These are phyloP conservation scores for Pseudopodoces humilis DNA, from an alignment of 2,113 vertebrate species.

Conservation along the genomic window DNA sequence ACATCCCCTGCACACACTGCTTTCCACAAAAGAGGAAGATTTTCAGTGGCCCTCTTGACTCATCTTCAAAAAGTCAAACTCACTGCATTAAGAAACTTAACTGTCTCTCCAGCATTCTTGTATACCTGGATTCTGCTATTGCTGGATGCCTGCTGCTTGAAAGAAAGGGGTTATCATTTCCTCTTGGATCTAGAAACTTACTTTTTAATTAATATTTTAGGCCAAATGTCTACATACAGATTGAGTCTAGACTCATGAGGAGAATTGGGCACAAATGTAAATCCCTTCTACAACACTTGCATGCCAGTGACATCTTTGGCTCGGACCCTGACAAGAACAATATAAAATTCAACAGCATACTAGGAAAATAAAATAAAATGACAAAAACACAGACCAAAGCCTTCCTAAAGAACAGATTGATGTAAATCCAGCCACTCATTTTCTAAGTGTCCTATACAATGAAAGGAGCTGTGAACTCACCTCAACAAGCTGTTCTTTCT, in stretches of 20 bases:
- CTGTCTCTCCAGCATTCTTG: background rate
- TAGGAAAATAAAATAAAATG: background rate
- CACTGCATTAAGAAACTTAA: background rate
- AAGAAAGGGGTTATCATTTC: background rate
- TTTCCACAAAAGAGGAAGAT: background rate
- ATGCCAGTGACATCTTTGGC: background rate
- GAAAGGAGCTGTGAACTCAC: slow-evolving; percentile 69
- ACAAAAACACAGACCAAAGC: background rate
- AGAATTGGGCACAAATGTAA: background rate
- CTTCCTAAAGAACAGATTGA: background rate
- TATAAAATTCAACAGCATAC: background rate
- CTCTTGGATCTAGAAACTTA: background rate
- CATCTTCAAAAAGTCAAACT: background rate
- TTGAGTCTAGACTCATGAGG: background rate
- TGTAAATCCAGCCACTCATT: background rate
- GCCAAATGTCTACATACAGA: background rate
- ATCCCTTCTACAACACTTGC: background rate
- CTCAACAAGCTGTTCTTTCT: slow-evolving; percentile 96
- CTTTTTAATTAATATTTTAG: background rate
- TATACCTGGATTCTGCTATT: background rate
- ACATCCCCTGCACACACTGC: background rate
- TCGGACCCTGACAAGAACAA: background rate
- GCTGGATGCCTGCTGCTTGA: background rate
- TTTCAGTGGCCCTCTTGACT: background rate
- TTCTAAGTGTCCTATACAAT: background rate